A percentile compares a stretch with the other conserved stretches of the same genome.
Conservation (phyloP, 2,113 vertebrate genomes). For the Dascyllus trimaculatus region DNA sequence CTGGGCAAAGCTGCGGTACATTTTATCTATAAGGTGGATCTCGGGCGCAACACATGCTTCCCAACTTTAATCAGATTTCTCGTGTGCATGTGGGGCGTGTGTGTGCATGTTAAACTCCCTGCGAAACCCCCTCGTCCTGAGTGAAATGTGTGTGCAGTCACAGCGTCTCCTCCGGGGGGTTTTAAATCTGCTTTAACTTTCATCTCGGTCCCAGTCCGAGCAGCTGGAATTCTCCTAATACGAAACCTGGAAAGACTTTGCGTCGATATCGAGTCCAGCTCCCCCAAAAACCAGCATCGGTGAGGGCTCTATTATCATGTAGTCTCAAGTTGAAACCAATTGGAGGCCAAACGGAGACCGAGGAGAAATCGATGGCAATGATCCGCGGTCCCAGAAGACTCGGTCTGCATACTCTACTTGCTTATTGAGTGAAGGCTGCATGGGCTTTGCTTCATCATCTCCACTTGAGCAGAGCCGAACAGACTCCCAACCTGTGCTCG, state of each 20-base stretch:
- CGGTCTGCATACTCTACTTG: constrained; percentile 24
- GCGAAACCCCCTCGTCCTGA: not conserved
- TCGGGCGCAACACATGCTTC: constrained; percentile 2
- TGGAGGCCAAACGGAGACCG: constrained; percentile 1
- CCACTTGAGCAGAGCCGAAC: not conserved
- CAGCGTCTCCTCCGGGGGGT: not conserved
- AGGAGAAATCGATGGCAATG: constrained; percentile 30
- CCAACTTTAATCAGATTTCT: not conserved
- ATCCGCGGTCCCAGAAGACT: constrained; percentile 18
- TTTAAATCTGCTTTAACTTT: constrained; percentile 11
- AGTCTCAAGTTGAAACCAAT: not conserved
- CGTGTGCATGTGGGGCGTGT: not conserved
- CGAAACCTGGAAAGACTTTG: constrained; percentile 1
- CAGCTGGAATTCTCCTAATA: not conserved
- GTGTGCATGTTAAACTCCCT: not conserved
- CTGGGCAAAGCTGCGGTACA: not conserved
- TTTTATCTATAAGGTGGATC: constrained; percentile 1
- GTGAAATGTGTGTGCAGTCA: not conserved
- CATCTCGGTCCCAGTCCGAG: constrained; percentile 1
- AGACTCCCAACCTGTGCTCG: constrained; percentile 15
- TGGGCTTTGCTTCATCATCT: constrained; percentile 34
- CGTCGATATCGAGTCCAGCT: not conserved
- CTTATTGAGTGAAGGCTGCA: constrained; percentile 32
- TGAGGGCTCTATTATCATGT: not conserved
- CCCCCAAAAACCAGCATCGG: constrained; percentile 6